Percentiles rank a stretch among this genome's conserved stretches.
Conservation (phyloP, 2,888 invertebrate genomes). For the Mimas tiliae region DNA sequence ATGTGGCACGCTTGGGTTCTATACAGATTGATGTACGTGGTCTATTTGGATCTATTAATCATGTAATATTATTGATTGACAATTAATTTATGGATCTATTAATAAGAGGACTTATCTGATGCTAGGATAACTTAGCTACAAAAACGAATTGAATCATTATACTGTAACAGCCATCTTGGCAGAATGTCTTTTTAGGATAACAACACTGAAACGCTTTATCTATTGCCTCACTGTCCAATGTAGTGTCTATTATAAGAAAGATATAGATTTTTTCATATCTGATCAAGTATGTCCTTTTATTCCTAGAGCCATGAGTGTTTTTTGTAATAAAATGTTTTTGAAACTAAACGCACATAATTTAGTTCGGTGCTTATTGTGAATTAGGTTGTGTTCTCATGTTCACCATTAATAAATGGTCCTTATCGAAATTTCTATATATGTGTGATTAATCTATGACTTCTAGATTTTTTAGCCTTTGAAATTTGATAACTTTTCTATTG, state of each 20-base stretch:
- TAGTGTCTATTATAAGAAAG: background rate
- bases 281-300: constrained; percentile 30
- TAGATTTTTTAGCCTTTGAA: background rate
- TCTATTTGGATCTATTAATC: too few relatives aligned
- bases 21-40: too few relatives aligned
- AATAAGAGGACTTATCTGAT: constrained; percentile 6
- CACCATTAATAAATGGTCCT: constrained; percentile 45
- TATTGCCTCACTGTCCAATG: constrained; percentile 3
- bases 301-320: constrained; percentile 38
- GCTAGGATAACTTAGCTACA: background rate
- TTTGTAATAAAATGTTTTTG: constrained; percentile 33
- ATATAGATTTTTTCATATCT: background rate
- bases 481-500: background rate
- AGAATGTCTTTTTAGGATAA: background rate
- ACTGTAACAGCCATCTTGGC: background rate
- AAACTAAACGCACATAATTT: constrained; percentile 54
- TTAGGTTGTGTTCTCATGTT: constrained; percentile 58
- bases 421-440: constrained; percentile 41
- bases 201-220: constrained; percentile 13
- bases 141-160: background rate
- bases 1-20: too few relatives aligned
- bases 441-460: constrained; percentile 26
- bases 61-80: too few relatives aligned
- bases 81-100: constrained; percentile 6
- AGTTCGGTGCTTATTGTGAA: constrained; percentile 59